Evolutionary conservation across 1,140 invertebrate genomes (phyloP), one percentile per base, ranked within the genome.

Genomic region (Drosophila ironensis): DNA sequence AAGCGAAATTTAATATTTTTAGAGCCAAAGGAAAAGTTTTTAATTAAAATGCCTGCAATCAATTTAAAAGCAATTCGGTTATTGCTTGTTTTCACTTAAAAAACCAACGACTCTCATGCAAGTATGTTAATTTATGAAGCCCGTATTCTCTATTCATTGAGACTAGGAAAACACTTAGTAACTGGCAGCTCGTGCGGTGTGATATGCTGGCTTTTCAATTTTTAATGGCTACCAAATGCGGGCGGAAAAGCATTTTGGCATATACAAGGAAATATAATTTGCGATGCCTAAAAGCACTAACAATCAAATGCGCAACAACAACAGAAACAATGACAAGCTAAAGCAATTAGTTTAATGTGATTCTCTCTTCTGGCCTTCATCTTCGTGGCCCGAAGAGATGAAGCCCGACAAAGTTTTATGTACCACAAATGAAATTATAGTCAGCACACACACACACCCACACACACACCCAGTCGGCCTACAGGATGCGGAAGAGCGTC

Each of bases 301-400:
- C 74, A 86, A 86, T 80, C 82, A 80, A 70, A 35, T 17, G 20
- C 44, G 17, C 59, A 71, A 30, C 4, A 37, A 27, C 35, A 47
- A 57, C 45, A 82, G 38, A 41, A 72, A 61, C 64, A 87, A 87
- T 76, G 81, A 87, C 81, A 87, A 86, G 81, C 67, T 87, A 86
- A 86, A 87, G 81, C 81, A 86, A 86, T 86, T 86, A 86, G 82
- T 86, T 86, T 86, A 86, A 86, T 86, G 81, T 86, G 66, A 87
- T 86, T 87, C 45, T 81, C 45, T 46, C 24, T 51, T 48, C 63
- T 37, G 37, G 50, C 25, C 50, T 14, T 48, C 63, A 30, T 52
- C 53, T 61, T n/a, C n/a, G n/a, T 47, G 24, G 40, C 19, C 30
- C 30, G 45, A 63, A 61, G 74, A 84, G 70, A 86, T 86, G 80